Evolutionary conservation across 2,888 invertebrate genomes (phyloP).

Genomic region (Marasmarcha lunaedactyla): DNA sequence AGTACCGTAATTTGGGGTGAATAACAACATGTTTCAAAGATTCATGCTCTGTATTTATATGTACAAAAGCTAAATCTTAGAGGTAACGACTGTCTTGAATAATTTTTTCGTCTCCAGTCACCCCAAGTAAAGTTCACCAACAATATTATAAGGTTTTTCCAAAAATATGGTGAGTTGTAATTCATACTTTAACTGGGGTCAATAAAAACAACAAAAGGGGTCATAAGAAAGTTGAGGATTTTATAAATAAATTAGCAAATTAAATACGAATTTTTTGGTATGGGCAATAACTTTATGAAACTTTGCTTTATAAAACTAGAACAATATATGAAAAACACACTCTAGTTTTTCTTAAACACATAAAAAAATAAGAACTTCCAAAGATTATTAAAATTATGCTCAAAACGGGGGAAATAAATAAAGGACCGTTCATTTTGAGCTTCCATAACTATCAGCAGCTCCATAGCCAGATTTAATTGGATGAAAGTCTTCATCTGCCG

Average conservation of each 20-base stretch:
- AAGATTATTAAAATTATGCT: not conserved
- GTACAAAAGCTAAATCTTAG: not conserved
- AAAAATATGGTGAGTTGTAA: slow-evolving; percentile 5
- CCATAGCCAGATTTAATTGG: not conserved
- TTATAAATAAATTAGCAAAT: not conserved
- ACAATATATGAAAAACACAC: too few relatives aligned
- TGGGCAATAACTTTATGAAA: not conserved
- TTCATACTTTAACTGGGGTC: slow-evolving; percentile 1
- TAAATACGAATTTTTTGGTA: not conserved
- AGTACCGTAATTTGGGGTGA: slow-evolving; percentile 3
- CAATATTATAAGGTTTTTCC: not conserved
- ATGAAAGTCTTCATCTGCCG: slow-evolving; percentile 4
- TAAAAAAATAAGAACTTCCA: not conserved
- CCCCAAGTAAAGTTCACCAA: slow-evolving; percentile 1
- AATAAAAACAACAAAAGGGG: slow-evolving; percentile 4
- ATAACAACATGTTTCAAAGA: slow-evolving; percentile 3
- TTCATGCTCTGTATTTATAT: slow-evolving; percentile 1
- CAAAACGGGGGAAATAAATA: too few relatives aligned
- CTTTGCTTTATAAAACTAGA: too few relatives aligned
- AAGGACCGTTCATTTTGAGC: too few relatives aligned
- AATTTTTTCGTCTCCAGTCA: not conserved
- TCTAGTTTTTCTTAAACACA: too few relatives aligned
- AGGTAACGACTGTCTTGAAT: not conserved
- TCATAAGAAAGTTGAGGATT: not conserved
- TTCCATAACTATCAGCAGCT: too few relatives aligned